These are phyloP conservation scores for Schizothorax lantsangensis DNA, from an alignment of 2,797 vertebrate genomes.

Conservation along the genomic window DNA sequence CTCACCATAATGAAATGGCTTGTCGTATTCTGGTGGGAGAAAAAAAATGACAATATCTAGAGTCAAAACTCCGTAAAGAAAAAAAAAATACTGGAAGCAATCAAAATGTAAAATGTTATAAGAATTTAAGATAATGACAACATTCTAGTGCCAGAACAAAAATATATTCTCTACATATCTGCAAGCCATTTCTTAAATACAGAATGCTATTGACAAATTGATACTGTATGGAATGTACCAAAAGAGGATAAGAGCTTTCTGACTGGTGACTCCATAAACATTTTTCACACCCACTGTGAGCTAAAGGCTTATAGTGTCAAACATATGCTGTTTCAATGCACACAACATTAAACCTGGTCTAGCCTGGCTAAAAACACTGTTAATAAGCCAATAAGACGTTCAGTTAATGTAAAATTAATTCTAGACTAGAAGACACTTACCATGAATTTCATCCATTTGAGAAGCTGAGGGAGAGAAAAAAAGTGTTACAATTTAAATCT, in stretches of 20 bases:
- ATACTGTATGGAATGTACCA: constrained; percentile 27
- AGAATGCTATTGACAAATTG: background rate
- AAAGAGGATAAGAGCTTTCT: constrained; percentile 41
- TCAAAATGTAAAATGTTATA: background rate
- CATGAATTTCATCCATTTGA: constrained; percentile 49
- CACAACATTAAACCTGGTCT: constrained; percentile 1
- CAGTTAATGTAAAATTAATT: background rate
- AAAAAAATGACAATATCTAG: constrained; percentile 22
- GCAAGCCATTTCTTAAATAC: constrained; percentile 22
- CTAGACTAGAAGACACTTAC: constrained; percentile 47
- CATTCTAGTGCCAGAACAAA: background rate
- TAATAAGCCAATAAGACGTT: constrained; percentile 35
- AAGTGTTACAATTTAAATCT: constrained; percentile 15
- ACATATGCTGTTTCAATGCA: background rate
- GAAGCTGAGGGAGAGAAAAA: constrained; percentile 47
- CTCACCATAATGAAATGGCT: constrained; percentile 82
- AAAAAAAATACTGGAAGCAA: background rate
- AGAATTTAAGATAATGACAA: background rate
- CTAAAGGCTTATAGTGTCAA: constrained; percentile 30
- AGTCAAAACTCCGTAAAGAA: constrained; percentile 16
- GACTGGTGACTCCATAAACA: constrained; percentile 35
- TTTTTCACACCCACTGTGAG: constrained; percentile 24
- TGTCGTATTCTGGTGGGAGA: constrained; percentile 72
- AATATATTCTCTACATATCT: background rate
- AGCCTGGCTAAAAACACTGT: constrained; percentile 29